Conservation (phyloP, 2,888 invertebrate species). For the Celastrina argiolus region DNA sequence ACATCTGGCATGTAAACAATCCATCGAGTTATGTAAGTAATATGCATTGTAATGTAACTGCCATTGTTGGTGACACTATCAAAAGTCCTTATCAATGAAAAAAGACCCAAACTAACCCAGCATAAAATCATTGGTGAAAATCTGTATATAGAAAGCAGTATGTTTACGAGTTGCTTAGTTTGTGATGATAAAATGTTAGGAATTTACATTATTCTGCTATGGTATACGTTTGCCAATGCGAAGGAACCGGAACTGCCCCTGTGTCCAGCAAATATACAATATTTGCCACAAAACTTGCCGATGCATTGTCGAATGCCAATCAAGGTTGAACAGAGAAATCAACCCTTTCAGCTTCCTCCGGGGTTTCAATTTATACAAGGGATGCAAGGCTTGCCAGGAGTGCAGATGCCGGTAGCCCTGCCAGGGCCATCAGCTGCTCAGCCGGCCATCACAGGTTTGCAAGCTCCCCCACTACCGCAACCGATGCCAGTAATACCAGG, state of each 20-base stretch:
- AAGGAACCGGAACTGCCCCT: constrained; percentile 52
- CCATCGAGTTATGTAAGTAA: constrained; percentile 21
- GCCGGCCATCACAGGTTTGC: constrained; percentile 2
- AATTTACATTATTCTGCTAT: background rate
- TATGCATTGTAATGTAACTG: constrained; percentile 9
- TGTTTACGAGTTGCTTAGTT: background rate
- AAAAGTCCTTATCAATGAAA: background rate
- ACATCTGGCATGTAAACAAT: constrained; percentile 23
- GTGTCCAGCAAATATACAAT: constrained; percentile 58
- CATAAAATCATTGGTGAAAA: background rate
- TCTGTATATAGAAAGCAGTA: background rate
- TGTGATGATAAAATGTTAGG: background rate
- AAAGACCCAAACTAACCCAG: background rate
- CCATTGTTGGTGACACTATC: background rate
- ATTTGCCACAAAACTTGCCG: constrained; percentile 60
- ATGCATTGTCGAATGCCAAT: constrained; percentile 68
- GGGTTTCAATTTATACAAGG: constrained; percentile 36
- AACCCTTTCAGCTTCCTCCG: constrained; percentile 28
- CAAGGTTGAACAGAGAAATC: constrained; percentile 29
- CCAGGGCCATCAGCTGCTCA: constrained; percentile 27
- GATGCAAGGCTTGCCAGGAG: constrained; percentile 37
- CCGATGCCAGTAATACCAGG: constrained; percentile 30
- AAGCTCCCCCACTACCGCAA: constrained; percentile 26
- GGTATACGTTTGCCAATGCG: constrained; percentile 28
- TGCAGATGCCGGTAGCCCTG: constrained; percentile 29